phyloP scores from a whole-genome alignment of 2,797 vertebrate genomes.

The Pelodytes ibericus region DNA sequence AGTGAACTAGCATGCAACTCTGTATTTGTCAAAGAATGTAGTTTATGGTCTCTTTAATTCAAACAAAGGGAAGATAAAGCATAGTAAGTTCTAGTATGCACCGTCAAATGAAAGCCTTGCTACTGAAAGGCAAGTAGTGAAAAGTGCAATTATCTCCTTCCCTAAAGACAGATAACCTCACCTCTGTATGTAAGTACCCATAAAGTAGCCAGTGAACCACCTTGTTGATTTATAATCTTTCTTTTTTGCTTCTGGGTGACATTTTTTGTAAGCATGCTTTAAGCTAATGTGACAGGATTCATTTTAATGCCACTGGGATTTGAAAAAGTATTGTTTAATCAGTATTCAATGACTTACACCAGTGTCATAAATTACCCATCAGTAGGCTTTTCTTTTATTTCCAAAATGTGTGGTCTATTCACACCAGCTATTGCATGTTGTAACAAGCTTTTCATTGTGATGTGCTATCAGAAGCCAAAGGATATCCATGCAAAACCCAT shows the following conservation, averaged over 20 bases:
- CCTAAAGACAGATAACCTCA: conserved; percentile 32
- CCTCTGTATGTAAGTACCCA: conserved; percentile 42
- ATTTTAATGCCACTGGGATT: conserved; percentile 29
- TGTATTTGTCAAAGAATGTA: conserved; percentile 28
- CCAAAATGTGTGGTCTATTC: conserved; percentile 17
- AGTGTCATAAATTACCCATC: conserved; percentile 36
- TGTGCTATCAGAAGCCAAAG: conserved; percentile 26
- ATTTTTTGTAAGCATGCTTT: conserved; percentile 41
- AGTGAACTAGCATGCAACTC: too few relatives aligned
- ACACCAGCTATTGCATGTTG: background rate
- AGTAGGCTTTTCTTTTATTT: conserved; percentile 9
- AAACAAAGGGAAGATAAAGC: conserved; percentile 35
- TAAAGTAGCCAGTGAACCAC: conserved; percentile 31
- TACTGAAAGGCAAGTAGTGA: conserved; percentile 25
- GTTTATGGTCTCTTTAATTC: conserved; percentile 28
- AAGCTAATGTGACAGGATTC: conserved; percentile 23
- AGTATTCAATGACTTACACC: conserved; percentile 27
- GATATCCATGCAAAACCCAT: background rate
- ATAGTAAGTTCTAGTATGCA: conserved; percentile 16
- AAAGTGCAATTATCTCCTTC: conserved; percentile 19
- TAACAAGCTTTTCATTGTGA: conserved; percentile 4
- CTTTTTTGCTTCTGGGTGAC: conserved; percentile 40
- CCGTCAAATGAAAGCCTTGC: conserved; percentile 33
- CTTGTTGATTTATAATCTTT: conserved; percentile 25
- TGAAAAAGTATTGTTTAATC: conserved; percentile 44